Conservation (phyloP, 2,888 invertebrate genomes). For the Drosophila niveifrons region DNA sequence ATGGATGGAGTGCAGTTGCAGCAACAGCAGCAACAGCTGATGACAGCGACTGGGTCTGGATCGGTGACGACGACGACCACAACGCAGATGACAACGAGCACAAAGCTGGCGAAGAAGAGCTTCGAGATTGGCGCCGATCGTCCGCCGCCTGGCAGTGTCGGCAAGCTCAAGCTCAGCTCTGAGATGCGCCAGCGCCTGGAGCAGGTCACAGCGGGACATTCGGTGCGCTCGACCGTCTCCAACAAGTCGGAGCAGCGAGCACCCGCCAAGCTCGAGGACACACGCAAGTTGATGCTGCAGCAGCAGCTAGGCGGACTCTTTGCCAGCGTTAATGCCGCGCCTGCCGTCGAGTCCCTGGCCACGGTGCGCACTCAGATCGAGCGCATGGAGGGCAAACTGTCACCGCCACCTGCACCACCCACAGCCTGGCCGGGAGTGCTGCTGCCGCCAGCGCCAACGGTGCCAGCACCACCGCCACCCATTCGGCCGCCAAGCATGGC, state of each 20-base stretch:
- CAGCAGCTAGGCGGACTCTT: slow-evolving; percentile 90
- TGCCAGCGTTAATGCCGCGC: slow-evolving; percentile 54
- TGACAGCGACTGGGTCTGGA: not conserved
- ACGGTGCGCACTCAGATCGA: slow-evolving; percentile 87
- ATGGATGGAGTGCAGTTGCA: slow-evolving; percentile 27
- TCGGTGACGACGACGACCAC: slow-evolving; percentile 42
- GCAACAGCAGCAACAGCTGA: slow-evolving; percentile 14
- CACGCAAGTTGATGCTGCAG: slow-evolving; percentile 93
- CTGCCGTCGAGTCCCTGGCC: slow-evolving; percentile 60
- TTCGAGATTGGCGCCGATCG: slow-evolving; percentile 93
- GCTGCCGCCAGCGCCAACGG: slow-evolving; percentile 88
- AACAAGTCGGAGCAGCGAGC: slow-evolving; percentile 90
- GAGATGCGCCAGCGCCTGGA: slow-evolving; percentile 96
- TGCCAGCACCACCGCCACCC: slow-evolving; percentile 88
- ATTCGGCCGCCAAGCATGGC: slow-evolving; percentile 86
- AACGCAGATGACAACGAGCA: slow-evolving; percentile 27
- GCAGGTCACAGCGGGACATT: slow-evolving; percentile 95
- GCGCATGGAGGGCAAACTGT: slow-evolving; percentile 87
- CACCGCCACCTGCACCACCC: slow-evolving; percentile 86
- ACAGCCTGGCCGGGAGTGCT: slow-evolving; percentile 89
- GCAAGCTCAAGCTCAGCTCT: slow-evolving; percentile 94
- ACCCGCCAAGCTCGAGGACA: slow-evolving; percentile 93
- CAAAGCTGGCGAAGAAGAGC: slow-evolving; percentile 86
- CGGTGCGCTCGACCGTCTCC: slow-evolving; percentile 91
- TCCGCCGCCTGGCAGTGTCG: slow-evolving; percentile 94